These are phyloP conservation scores for Andrena trimmerana DNA, from an alignment of 2,888 invertebrate species.

Conservation along the genomic window DNA sequence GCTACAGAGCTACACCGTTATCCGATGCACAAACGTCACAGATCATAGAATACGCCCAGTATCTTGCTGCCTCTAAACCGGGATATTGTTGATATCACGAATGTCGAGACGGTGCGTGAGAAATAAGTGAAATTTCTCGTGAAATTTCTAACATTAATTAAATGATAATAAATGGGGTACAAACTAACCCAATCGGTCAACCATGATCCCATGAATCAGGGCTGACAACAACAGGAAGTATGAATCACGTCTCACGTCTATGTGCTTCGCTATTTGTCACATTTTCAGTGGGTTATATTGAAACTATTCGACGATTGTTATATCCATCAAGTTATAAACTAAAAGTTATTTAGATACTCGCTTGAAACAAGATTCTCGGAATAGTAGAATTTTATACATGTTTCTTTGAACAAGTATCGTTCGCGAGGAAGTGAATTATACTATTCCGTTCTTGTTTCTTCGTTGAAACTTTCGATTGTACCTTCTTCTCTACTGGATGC, in stretches of 20 bases:
- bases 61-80: background rate
- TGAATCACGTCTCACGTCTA: constrained; percentile 80
- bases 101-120: background rate
- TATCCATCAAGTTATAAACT: background rate
- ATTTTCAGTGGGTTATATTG: constrained; percentile 1
- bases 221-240: constrained; percentile 82
- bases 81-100: background rate
- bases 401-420: background rate
- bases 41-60: constrained; percentile 1
- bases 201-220: constrained; percentile 86
- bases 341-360: background rate
- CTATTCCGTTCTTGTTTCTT: background rate
- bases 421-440: background rate
- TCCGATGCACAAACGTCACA: constrained; percentile 24
- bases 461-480: background rate
- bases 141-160: constrained; percentile 65
- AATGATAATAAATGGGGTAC: constrained; percentile 73
- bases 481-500: background rate
- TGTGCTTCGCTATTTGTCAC: constrained; percentile 47
- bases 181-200: constrained; percentile 88
- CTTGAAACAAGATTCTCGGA: background rate
- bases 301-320: background rate
- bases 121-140: constrained; percentile 20
- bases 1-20: constrained; percentile 64
- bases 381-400: background rate